Percentiles rank a stretch among this genome's conserved stretches.
phyloP scores from a whole-genome alignment of 2,113 vertebrate species.

The Leucoraja erinaceus region DNA sequence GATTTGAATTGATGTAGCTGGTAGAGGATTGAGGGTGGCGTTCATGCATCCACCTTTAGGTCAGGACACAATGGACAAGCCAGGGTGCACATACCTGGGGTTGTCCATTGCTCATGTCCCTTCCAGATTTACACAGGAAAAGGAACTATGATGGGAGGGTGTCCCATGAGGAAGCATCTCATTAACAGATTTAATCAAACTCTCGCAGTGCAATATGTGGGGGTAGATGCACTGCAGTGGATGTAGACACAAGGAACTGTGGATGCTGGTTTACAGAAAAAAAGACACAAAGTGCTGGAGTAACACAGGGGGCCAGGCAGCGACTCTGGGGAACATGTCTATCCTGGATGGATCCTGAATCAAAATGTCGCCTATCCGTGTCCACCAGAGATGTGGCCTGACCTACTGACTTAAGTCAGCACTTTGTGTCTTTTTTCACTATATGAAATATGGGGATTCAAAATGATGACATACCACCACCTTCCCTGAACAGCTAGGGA shows the following conservation, averaged over 20 bases:
- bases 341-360: too few species aligned
- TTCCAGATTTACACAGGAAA: not conserved
- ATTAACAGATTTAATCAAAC: not conserved
- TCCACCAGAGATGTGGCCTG: too few species aligned
- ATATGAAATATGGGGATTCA: too few species aligned
- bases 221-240: not conserved
- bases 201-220: not conserved
- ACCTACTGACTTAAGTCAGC: too few species aligned
- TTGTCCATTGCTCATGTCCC: not conserved
- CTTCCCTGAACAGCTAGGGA: not conserved
- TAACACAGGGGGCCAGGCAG: too few species aligned
- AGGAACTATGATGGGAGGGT: not conserved
- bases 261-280: too few species aligned
- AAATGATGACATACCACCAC: not conserved
- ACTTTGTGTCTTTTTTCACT: too few species aligned
- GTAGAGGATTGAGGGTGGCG: not conserved
- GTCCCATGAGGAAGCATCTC: not conserved
- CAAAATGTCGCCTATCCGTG: too few species aligned
- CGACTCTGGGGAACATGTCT: too few species aligned
- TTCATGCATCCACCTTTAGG: not conserved
- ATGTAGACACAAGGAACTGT: not conserved
- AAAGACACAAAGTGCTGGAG: too few species aligned
- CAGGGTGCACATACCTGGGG: not conserved
- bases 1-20: not conserved
- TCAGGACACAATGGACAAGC: too few species aligned